These are phyloP conservation scores for Gryllus longicercus DNA, from an alignment of 2,888 invertebrate genomes.

Conservation along the genomic window DNA sequence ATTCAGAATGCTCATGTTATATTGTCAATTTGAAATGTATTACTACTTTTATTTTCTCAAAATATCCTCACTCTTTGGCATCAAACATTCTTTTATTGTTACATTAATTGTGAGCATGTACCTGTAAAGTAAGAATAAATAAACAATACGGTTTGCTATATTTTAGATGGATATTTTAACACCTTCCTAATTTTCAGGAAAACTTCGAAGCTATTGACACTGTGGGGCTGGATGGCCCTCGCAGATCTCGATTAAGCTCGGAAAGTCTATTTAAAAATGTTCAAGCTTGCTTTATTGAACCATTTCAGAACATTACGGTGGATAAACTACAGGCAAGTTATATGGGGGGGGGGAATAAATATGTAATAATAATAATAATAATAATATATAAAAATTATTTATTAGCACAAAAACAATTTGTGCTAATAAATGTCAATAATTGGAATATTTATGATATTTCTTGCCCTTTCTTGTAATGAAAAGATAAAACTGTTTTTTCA, in stretches of 20 bases:
- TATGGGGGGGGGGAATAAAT: not conserved
- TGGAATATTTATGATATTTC: too few species aligned
- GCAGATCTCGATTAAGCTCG: constrained; percentile 20
- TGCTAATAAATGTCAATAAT: too few species aligned
- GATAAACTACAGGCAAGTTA: constrained; percentile 11
- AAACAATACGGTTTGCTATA: not conserved
- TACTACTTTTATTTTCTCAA: not conserved
- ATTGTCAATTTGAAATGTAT: not conserved
- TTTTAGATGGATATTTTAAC: not conserved
- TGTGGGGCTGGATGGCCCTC: constrained; percentile 18
- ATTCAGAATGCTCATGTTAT: too few species aligned
- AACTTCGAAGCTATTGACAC: constrained; percentile 18
- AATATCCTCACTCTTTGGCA: too few species aligned
- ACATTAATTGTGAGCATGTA: too few species aligned
- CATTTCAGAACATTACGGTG: not conserved
- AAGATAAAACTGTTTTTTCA: too few species aligned
- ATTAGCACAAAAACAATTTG: too few species aligned
- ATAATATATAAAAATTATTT: too few species aligned
- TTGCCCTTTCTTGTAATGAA: too few species aligned
- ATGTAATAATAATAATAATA: not conserved
- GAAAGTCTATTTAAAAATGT: constrained; percentile 19
- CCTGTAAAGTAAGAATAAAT: too few species aligned
- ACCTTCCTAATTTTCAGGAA: not conserved
- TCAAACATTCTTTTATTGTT: too few species aligned
- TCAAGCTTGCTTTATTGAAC: constrained; percentile 18